These are phyloP conservation scores for Periparus ater DNA, from an alignment of 2,797 vertebrate species.

Conservation along the genomic window DNA sequence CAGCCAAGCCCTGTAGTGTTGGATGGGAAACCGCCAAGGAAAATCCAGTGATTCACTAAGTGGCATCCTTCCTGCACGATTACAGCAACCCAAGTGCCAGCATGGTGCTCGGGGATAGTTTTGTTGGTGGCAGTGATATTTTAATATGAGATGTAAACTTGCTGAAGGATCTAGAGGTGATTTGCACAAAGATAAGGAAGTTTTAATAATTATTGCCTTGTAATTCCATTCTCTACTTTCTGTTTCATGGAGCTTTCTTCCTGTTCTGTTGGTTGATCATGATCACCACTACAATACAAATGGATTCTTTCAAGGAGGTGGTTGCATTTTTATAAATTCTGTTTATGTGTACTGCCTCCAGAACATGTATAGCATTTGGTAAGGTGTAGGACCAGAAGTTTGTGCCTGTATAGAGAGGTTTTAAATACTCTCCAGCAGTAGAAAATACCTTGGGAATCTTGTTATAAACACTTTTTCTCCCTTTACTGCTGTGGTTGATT, in stretches of 20 bases:
- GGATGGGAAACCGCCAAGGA: conserved; percentile 55
- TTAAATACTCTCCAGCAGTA: neutral
- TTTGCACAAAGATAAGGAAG: neutral
- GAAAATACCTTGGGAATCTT: neutral
- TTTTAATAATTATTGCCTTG: neutral
- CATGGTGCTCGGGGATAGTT: neutral
- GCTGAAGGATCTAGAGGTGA: neutral
- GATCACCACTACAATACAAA: neutral
- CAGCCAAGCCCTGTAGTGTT: conserved; percentile 59
- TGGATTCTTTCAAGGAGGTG: neutral
- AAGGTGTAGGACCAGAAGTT: neutral
- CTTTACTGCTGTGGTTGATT: neutral
- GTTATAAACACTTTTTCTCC: neutral
- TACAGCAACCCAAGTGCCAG: conserved; percentile 33
- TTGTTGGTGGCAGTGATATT: conserved; percentile 22
- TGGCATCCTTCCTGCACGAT: conserved; percentile 34
- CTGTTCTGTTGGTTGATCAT: neutral
- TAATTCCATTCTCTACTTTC: neutral
- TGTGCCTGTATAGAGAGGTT: neutral
- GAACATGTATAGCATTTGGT: neutral
- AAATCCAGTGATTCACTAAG: conserved; percentile 56
- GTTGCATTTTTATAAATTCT: neutral
- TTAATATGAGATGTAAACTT: neutral
- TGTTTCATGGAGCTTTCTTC: neutral
- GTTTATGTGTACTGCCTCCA: neutral